phyloP scores from a whole-genome alignment of 2,888 invertebrate genomes.

The Cephus pulcher region DNA sequence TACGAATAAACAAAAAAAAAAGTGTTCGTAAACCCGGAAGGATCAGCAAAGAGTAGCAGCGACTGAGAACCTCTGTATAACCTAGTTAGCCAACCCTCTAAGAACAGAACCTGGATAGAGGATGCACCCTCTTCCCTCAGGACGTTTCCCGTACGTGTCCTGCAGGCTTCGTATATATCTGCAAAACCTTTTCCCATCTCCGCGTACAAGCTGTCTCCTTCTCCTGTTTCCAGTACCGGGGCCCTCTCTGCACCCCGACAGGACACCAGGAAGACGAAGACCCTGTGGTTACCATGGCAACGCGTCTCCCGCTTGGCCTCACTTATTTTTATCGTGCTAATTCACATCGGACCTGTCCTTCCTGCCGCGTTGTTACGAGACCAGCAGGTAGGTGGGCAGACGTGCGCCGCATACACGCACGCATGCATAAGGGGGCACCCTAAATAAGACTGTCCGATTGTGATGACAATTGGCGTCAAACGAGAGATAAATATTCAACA shows the following conservation, averaged over 20 bases:
- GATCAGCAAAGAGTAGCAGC: neutral
- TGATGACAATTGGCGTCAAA: neutral
- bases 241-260: neutral
- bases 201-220: neutral
- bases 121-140: conserved; percentile 53
- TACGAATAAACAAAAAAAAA: neutral
- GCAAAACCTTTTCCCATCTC: neutral
- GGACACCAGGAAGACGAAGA: neutral
- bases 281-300: neutral
- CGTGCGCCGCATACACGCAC: neutral
- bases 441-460: neutral
- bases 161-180: conserved; percentile 29
- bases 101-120: conserved; percentile 37
- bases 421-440: neutral
- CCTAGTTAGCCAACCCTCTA: conserved; percentile 53
- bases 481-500: neutral
- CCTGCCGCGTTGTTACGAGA: neutral
- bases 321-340: neutral
- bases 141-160: conserved; percentile 51
- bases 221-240: neutral
- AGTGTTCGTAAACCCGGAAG: neutral
- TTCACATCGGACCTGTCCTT: neutral
- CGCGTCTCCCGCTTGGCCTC: neutral
- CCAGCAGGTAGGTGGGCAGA: neutral
- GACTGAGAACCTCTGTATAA: conserved; percentile 55